Evolutionary conservation across 2,888 invertebrate species (phyloP), one percentile per base, ranked within the genome.

Genomic region (Zygothrica quintamaculata): DNA sequence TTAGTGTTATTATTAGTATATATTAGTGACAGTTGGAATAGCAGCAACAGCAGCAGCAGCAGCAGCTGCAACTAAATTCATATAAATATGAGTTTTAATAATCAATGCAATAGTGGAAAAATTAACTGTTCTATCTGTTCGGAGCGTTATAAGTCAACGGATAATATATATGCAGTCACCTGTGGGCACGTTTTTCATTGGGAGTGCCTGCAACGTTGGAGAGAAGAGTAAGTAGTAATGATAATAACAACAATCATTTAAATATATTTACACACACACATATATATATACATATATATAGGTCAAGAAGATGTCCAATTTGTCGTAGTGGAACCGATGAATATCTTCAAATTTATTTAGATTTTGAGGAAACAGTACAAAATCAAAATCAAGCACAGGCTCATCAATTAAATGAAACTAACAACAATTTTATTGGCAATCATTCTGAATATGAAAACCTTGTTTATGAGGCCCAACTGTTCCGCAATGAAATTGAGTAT

Each of bases 261-360:
- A n/a, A n/a, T n/a, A n/a, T n/a, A n/a, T n/a, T n/a, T n/a, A n/a
- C n/a, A n/a, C n/a, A n/a, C n/a, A n/a, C n/a, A n/a, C n/a, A n/a
- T n/a, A n/a, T n/a, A n/a, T n/a, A n/a, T n/a, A n/a, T n/a, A n/a
- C 18, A 22, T 22, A 22, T 3, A 16, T 3, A 1, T 43, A 88
- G 88, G 18, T 74, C 77, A n/a, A 40, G 16, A n/a, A 69, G 53
- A 43, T 88, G 88, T 22, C 89, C 88, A 2, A 59, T 75, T 43
- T 88, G 88, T 40, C 87, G 88, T 3, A 22, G 15, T 2, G 6
- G 7, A 1, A 51, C 36, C 40, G 46, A 55, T 1, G 33, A 48
- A 0, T 70, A 43, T 11, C 66, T 78, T 43, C 75, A 77, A 29
- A 55, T 88, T 0, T 82, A 66, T 48, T 66, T 88, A 22, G 65